Base-by-base conservation (phyloP, 1,140 invertebrate genomes). In the Monomorium pharaonis region DNA sequence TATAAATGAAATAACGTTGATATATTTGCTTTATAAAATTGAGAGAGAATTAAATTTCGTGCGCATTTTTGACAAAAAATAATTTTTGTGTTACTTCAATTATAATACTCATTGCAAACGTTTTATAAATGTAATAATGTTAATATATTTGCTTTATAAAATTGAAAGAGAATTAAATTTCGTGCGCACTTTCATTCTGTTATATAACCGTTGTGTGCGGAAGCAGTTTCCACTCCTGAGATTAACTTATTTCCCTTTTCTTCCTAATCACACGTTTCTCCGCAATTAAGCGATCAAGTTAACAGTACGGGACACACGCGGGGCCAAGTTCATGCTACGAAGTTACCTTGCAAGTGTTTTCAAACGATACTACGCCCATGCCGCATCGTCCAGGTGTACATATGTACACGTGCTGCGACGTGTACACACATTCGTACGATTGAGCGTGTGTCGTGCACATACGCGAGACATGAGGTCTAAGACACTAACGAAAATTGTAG, bases 401-500 rank as follows among this genome's bases (percentile, higher is more conserved):
- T 37, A n/a, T n/a, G n/a, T 51, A 54, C 27, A 54, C 63, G 44
- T 33, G 21, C 27, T 30, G 2, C 42, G 21, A 44, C 12, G 67
- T 27, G 9, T 24, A 54, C n/a, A 24, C 63, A 67, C 70, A 33
- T 60, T 27, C 51, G 14, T 37, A 65, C 5, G n/a, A 78, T 30
- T 42, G 44, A 85, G 30, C 75, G 3, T 65, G 42, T 72, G 37
- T 65, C 58, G 58, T 62, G 56, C 7, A 21, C 37, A 67, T 21
- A 65, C 14, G 54, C 49, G n/a, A 18, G 47, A 47, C 27, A 69
- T 3, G 56, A 27, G 60, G 89, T 91, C 86, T 89, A 89, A 87
- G 80, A 62, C 54, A 62, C 78, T 86, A 72, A 76, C 83, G 87
- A 89, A 91, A 91, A 91, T 91, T 91, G 90, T 77, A 86, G 88